Evolutionary conservation across 2,888 invertebrate genomes (phyloP).

Genomic region (Chrysina gloriosa): DNA sequence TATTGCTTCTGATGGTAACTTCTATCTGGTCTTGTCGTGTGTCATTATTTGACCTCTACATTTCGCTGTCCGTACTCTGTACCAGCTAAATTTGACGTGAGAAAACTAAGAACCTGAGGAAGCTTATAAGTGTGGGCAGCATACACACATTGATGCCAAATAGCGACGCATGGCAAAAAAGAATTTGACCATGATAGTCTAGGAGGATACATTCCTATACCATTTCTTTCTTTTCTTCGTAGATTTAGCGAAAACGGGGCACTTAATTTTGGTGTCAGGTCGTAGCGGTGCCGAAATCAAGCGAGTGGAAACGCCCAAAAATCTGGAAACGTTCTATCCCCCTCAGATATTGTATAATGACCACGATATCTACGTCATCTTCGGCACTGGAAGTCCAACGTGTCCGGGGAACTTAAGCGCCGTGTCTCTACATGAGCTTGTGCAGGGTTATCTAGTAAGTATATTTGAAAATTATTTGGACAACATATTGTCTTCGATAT

Average conservation of each 20-base stretch:
- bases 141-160: too few relatives aligned
- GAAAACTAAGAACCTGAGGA: too few relatives aligned
- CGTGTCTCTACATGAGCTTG: constrained; percentile 69
- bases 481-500: too few relatives aligned
- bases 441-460: constrained; percentile 67
- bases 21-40: too few relatives aligned
- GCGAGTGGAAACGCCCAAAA: constrained; percentile 72
- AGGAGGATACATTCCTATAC: too few relatives aligned
- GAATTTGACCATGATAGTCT: too few relatives aligned
- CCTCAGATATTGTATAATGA: constrained; percentile 74
- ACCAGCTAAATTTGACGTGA: too few relatives aligned
- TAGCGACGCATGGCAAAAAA: too few relatives aligned
- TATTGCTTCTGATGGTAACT: too few relatives aligned
- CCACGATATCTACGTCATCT: constrained; percentile 73
- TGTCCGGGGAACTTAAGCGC: constrained; percentile 78
- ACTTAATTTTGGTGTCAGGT: constrained; percentile 78
- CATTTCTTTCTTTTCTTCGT: constrained; percentile 48
- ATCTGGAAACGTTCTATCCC: constrained; percentile 78
- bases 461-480: not conserved
- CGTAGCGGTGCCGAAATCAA: constrained; percentile 74
- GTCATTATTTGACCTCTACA: too few relatives aligned
- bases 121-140: too few relatives aligned
- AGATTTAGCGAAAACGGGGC: constrained; percentile 68
- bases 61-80: too few relatives aligned
- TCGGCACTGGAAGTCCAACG: constrained; percentile 81